Evolutionary conservation across 2,113 vertebrate genomes (phyloP).

Genomic region (Cavia aperea): DNA sequence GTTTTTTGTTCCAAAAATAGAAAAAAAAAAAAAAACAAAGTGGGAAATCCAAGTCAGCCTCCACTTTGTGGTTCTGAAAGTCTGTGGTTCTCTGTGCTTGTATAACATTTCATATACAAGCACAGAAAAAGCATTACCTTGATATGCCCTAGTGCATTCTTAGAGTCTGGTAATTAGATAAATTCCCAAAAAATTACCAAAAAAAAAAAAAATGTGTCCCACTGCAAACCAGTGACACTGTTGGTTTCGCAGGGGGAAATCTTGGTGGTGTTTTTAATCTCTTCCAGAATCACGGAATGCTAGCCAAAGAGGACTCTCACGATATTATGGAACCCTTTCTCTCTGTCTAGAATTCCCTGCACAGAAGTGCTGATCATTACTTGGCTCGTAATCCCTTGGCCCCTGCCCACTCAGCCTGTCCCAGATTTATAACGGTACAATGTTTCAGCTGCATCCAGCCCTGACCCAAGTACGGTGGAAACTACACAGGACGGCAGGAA

Average conservation of each 20-base stretch:
- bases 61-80: neutral
- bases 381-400: slow-evolving; percentile 47
- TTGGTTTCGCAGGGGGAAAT: slow-evolving; percentile 46
- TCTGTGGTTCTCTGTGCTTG: neutral
- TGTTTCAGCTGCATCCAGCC: neutral
- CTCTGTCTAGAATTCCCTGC: slow-evolving; percentile 38
- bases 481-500: neutral
- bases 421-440: slow-evolving; percentile 43
- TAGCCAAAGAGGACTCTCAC: slow-evolving; percentile 52
- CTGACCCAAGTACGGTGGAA: slow-evolving; percentile 9
- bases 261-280: slow-evolving; percentile 66
- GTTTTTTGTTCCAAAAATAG: neutral
- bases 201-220: slow-evolving; percentile 62
- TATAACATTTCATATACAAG: neutral
- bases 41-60: neutral
- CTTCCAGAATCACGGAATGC: slow-evolving; percentile 46
- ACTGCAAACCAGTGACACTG: slow-evolving; percentile 55
- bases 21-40: neutral
- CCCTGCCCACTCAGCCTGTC: slow-evolving; percentile 41
- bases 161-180: slow-evolving; percentile 46
- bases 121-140: neutral
- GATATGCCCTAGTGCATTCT: slow-evolving; percentile 36
- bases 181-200: slow-evolving; percentile 60
- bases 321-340: slow-evolving; percentile 26
- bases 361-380: slow-evolving; percentile 39